Base-by-base conservation (phyloP, 2,797 vertebrate species). In the Gephyroberyx darwinii region DNA sequence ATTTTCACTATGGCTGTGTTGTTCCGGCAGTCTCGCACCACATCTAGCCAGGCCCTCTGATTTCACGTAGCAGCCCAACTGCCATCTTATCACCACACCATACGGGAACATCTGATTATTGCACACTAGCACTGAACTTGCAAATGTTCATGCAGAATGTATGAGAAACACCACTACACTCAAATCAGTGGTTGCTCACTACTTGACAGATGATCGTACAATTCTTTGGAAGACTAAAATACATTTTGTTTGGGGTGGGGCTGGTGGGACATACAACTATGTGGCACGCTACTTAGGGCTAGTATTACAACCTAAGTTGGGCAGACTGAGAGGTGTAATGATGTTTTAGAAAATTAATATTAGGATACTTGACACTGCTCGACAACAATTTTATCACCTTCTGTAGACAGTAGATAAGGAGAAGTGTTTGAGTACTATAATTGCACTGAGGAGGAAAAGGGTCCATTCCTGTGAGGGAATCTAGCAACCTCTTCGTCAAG, bases 71-170 rank as follows among this genome's bases (percentile, higher is more conserved):
- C n/a, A 20, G 31, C 48, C 39, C n/a, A 13, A 33, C 73, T 79
- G 78, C 77, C 68, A 26, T 79, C 65, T 17, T 22, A 66, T 81
- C 80, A 77, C 75, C 84, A 72, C 79, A 70, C 71, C 78, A 60
- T 54, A 88, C 72, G 76, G 80, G 74, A 78, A 86, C 71, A 77
- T 87, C 77, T 61, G 86, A 84, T 91, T 92, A 92, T 93, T 92
- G 92, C 91, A 93, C 91, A 90, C 87, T 48, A 89, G 91, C 90
- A 90, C 88, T 90, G 90, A 91, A 91, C 89, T 90, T 90, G 89
- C 88, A 90, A 90, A 89, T 80, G 90, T 91, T 89, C 88, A 91
- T 91, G 90, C 90, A 88, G 85, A 82, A 90, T 82, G 85, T 73
- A 90, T 84, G 86, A 84, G 86, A 72, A 81, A 82, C 83, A 58